Evolutionary conservation across 2,888 invertebrate species (phyloP), one percentile per base, ranked within the genome.

Genomic region (Ophion ellenae): DNA sequence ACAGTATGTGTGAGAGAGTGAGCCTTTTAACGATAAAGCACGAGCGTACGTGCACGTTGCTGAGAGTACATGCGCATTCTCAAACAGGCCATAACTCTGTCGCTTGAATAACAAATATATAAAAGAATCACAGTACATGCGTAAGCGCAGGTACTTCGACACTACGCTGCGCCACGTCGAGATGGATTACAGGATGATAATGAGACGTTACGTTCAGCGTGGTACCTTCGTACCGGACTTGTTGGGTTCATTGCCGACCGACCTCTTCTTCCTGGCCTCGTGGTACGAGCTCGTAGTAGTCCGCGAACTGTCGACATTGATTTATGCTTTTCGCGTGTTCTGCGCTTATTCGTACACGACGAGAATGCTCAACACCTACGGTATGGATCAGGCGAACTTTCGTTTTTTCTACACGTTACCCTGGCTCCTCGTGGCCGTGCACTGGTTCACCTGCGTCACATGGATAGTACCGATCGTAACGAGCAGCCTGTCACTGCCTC

Each of bases 391-490:
- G 5, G 85, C 90, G 0, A 17, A 90, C 2, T 91, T 89, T 71
- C 90, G 91, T 47, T 89, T 92, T 28, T 88, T 89, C 63, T 88
- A 84, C 61, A 88, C 90, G 11, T 84, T 92, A 10, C 90, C 91
- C 20, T 90, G 91, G 88, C 32, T 93, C 0, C 20, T 90, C 6
- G 64, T 93, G 11, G 59, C 84, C 0, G 28, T 94, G 2, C 94
- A 93, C 45, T 94, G 94, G 93, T 90, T 92, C 53, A 87, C 92
- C 4, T 94, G 94, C 53, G 70, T 92, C 3, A 91, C 89, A 24
- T 94, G 93, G 91, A 85, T 93, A n/a, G 79, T 93, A 7, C 93
- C 93, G 1, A 81, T 93, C 11, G 87, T 87, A 1, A 74, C 83
- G 11, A 81, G 85, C 0, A 11, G n/a, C 3, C 89, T 89, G 0